Evolutionary conservation across 1,140 invertebrate genomes (phyloP).

Genomic region (Laodelphax striatellus): DNA sequence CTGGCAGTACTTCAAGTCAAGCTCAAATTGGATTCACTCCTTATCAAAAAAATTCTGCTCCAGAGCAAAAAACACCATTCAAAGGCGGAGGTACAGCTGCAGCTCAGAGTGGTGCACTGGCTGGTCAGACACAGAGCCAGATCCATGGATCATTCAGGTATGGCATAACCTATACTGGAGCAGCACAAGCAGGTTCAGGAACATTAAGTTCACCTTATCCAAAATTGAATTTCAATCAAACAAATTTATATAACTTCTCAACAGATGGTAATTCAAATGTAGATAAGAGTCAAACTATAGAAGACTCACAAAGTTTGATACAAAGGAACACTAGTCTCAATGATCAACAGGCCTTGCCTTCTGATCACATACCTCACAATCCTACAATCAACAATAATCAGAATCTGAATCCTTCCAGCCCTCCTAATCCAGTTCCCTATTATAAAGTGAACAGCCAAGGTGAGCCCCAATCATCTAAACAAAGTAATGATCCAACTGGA

Average conservation of each 20-base stretch:
- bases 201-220: conserved; percentile 25
- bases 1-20: conserved; percentile 70
- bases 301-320: neutral
- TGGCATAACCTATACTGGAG: conserved; percentile 67
- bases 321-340: neutral
- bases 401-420: neutral
- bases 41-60: conserved; percentile 41
- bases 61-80: conserved; percentile 39
- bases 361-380: neutral
- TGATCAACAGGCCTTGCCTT: neutral
- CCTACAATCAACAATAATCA: no score
- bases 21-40: conserved; percentile 76
- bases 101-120: conserved; percentile 56
- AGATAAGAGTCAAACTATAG: neutral
- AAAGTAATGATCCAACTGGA: neutral
- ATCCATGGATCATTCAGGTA: conserved; percentile 62
- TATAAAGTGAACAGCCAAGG: neutral
- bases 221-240: conserved; percentile 11
- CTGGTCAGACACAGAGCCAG: conserved; percentile 67
- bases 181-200: conserved; percentile 67
- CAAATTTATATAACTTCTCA: conserved; percentile 9
- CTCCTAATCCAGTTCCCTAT: neutral
- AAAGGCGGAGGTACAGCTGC: conserved; percentile 61
- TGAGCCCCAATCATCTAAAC: neutral
- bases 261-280: neutral